Evolutionary conservation across 64 coral and sea anemone species (phyloP).

Genomic region (Porites lutea): DNA sequence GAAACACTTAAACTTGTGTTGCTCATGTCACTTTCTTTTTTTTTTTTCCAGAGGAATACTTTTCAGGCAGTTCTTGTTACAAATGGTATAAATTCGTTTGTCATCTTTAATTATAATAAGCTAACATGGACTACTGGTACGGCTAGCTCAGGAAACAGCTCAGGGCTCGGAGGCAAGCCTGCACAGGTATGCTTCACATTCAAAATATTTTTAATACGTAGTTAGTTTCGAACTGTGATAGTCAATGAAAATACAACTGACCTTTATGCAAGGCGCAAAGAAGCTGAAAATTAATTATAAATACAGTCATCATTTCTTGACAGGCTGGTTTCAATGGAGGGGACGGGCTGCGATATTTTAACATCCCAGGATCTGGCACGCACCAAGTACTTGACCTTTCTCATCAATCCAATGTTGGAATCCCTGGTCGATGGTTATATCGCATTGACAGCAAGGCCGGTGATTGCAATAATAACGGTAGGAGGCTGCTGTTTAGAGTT

Average conservation of each 20-base stretch:
- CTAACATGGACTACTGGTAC: slow-evolving; percentile 73
- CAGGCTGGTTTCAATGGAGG: slow-evolving; percentile 73
- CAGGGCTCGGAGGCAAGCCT: slow-evolving; percentile 5
- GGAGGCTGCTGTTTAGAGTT: no score
- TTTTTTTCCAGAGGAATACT: slow-evolving; percentile 35
- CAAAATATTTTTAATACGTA: no score
- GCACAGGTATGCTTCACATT: slow-evolving; percentile 11
- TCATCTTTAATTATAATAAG: slow-evolving; percentile 57
- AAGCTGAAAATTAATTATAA: no score
- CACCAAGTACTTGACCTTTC: slow-evolving; percentile 22
- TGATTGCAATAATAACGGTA: slow-evolving; percentile 67
- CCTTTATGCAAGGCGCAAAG: no score
- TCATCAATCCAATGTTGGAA: slow-evolving; percentile 39
- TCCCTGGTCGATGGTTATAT: slow-evolving; percentile 62
- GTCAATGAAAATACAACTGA: no score
- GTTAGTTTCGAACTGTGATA: no score
- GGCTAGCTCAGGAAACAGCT: background rate
- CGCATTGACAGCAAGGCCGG: slow-evolving; percentile 34
- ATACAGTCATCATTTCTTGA: no score
- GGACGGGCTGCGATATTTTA: slow-evolving; percentile 41
- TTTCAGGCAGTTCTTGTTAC: slow-evolving; percentile 66
- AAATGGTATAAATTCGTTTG: slow-evolving; percentile 49
- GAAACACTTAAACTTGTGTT: no score
- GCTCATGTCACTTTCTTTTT: background rate
- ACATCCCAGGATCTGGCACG: slow-evolving; percentile 49